Percentiles rank a stretch among this genome's conserved stretches.
These are phyloP conservation scores for Trichechus manatus DNA, from an alignment of 2,113 vertebrate genomes.

Conservation along the genomic window DNA sequence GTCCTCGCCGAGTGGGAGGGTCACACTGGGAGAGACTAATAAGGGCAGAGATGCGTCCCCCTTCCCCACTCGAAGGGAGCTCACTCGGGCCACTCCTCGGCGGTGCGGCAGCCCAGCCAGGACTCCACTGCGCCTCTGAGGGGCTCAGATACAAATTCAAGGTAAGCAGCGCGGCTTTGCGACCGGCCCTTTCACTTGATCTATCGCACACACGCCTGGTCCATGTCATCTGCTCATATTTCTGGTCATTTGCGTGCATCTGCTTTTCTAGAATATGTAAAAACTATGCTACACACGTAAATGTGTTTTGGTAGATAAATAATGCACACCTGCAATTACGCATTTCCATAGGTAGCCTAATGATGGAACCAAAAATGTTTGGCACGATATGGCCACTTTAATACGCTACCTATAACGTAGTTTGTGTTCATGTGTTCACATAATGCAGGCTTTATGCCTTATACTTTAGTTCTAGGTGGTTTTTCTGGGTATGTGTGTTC, in stretches of 20 bases:
- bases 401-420: not conserved
- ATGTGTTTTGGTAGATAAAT: not conserved
- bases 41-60: conserved; percentile 94
- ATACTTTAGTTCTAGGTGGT: conserved; percentile 44
- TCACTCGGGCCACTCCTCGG: conserved; percentile 84
- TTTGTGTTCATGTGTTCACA: not conserved
- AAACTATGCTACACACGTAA: not conserved
- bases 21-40: conserved; percentile 96
- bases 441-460: not conserved
- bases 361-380: not conserved
- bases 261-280: conserved; percentile 43
- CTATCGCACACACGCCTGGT: not conserved
- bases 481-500: not conserved
- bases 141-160: conserved; percentile 75
- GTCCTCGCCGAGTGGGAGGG: conserved; percentile 96
- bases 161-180: conserved; percentile 85
- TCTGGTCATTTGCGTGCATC: conserved; percentile 46
- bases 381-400: not conserved
- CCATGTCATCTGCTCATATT: not conserved
- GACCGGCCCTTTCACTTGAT: not conserved
- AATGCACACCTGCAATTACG: conserved; percentile 63
- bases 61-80: conserved; percentile 87
- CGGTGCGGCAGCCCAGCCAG: conserved; percentile 80
- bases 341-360: not conserved
- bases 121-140: conserved; percentile 82